These are phyloP conservation scores for Chloroceryle aenea DNA, from an alignment of 2,113 vertebrate genomes.

Conservation along the genomic window DNA sequence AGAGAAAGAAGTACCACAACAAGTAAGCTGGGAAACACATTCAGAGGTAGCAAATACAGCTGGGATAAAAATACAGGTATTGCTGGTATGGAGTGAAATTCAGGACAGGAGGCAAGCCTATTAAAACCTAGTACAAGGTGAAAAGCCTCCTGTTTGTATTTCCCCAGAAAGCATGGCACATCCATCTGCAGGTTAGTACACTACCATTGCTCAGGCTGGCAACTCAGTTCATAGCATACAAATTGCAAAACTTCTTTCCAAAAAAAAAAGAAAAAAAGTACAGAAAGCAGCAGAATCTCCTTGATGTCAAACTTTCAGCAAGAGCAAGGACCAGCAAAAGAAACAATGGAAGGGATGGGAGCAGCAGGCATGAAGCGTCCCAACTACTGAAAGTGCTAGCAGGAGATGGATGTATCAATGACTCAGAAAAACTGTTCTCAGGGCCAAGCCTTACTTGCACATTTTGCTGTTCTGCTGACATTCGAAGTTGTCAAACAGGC, in stretches of 20 bases:
- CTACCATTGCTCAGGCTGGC: background rate
- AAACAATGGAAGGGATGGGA: background rate
- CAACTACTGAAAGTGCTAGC: background rate
- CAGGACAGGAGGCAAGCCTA: background rate
- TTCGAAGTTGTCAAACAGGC: conserved; percentile 94
- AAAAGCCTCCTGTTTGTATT: background rate
- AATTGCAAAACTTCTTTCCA: conserved; percentile 39
- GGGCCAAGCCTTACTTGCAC: conserved; percentile 85
- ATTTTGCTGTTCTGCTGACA: conserved; percentile 76
- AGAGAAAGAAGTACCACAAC: background rate
- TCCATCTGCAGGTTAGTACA: conserved; percentile 3
- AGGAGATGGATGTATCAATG: background rate
- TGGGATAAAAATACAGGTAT: background rate
- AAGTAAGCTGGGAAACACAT: background rate
- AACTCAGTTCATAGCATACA: background rate
- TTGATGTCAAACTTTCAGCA: background rate
- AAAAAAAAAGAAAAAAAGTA: background rate
- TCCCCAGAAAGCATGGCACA: background rate
- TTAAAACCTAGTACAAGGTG: background rate
- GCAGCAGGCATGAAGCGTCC: background rate
- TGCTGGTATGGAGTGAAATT: background rate
- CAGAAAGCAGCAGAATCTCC: conserved; percentile 17
- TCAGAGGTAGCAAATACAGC: background rate
- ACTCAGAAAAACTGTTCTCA: background rate
- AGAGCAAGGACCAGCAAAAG: background rate